Evolutionary conservation across 2,113 vertebrate species (phyloP).

Genomic region (Anhinga anhinga): DNA sequence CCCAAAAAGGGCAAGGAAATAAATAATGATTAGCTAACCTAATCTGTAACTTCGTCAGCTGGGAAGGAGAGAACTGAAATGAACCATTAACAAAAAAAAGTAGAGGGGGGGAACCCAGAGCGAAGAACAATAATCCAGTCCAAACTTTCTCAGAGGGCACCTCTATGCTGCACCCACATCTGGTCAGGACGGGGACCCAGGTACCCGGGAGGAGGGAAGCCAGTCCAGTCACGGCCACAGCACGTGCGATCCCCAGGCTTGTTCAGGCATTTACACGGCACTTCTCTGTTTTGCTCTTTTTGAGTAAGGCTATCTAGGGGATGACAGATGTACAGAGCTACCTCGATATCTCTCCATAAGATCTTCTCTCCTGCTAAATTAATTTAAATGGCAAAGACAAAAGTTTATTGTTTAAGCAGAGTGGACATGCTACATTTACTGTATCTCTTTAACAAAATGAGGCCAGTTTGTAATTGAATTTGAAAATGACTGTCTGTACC

Average conservation of each 20-base stretch:
- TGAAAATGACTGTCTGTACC: not conserved
- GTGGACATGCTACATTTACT: not conserved
- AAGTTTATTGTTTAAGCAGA: constrained; percentile 2
- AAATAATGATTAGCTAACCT: not conserved
- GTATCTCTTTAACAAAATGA: not conserved
- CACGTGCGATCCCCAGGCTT: not conserved
- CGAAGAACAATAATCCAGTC: not conserved
- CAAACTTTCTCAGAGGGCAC: not conserved
- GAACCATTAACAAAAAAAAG: not conserved
- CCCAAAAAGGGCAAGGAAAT: not conserved
- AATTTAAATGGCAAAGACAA: not conserved
- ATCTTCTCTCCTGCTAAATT: not conserved
- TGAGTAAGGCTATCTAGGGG: not conserved
- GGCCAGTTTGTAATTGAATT: not conserved
- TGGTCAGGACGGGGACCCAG: not conserved
- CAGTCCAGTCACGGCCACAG: accelerated
- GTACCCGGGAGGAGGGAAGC: not conserved
- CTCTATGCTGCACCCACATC: not conserved
- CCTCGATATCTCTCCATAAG: not conserved
- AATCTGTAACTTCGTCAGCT: not conserved
- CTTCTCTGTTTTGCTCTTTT: not conserved
- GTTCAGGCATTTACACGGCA: not conserved
- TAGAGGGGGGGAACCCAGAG: not conserved
- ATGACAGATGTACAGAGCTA: not conserved
- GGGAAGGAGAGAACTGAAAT: not conserved